Evolutionary conservation across 2,888 invertebrate species (phyloP).

Genomic region (Malachius bipustulatus): DNA sequence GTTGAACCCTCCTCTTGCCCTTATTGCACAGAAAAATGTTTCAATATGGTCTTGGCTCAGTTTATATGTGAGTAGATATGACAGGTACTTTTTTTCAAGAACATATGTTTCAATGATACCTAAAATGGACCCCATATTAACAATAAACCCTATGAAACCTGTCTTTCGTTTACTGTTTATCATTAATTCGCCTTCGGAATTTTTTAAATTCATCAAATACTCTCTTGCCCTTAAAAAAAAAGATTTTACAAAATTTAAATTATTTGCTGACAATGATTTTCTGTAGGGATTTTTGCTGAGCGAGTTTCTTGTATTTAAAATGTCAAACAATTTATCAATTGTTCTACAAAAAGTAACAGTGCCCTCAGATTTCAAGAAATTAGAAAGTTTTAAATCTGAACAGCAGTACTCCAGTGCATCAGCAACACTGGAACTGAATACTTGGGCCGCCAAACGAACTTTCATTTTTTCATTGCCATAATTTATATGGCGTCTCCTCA

Average conservation of each 20-base stretch:
- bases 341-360: conserved; percentile 19
- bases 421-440: conserved; percentile 20
- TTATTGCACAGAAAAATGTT: conserved; percentile 15
- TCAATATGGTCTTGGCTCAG: no score
- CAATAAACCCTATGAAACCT: conserved; percentile 6
- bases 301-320: conserved; percentile 18
- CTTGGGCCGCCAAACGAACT: no score
- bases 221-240: neutral
- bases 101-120: conserved; percentile 6
- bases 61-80: no score
- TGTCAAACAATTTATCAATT: conserved; percentile 20
- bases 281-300: neutral
- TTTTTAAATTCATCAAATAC: neutral
- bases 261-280: conserved; percentile 5
- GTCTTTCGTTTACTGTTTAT: conserved; percentile 6
- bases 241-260: neutral
- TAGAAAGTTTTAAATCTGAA: conserved; percentile 9
- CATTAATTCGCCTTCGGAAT: neutral
- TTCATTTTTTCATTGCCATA: conserved; percentile 17
- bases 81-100: no score
- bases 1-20: conserved; percentile 15
- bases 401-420: conserved; percentile 15
- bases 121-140: conserved; percentile 6
- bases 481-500: conserved; percentile 11
- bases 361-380: conserved; percentile 15